Evolutionary conservation across 2,888 invertebrate species (phyloP).

Genomic region (Leptopilina drosophilae): DNA sequence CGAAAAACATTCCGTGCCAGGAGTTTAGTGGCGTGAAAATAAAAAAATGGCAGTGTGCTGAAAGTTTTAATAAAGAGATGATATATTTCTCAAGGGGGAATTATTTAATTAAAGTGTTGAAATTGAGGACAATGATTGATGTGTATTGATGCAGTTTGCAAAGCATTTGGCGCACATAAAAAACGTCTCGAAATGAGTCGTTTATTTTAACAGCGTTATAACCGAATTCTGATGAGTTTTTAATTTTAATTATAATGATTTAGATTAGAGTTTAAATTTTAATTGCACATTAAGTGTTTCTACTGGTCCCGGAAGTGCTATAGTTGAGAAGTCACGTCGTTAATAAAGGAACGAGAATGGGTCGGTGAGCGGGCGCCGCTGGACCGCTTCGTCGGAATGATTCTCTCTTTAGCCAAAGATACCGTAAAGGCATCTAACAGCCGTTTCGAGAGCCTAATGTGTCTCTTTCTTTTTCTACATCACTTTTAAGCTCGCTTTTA

Average conservation of each 20-base stretch:
- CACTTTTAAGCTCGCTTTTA: not conserved
- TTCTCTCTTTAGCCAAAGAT: conserved; percentile 69
- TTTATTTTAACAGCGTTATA: not conserved
- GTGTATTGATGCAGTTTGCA: too few species aligned
- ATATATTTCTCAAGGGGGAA: too few species aligned
- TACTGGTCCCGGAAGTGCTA: conserved; percentile 44
- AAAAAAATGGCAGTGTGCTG: too few species aligned
- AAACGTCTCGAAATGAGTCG: not conserved
- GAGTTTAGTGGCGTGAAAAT: too few species aligned
- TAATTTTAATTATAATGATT: not conserved
- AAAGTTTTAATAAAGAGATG: too few species aligned
- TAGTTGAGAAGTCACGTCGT: conserved; percentile 38
- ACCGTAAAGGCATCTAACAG: conserved; percentile 62
- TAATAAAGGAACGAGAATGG: conserved; percentile 42
- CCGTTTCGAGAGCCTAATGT: conserved; percentile 52
- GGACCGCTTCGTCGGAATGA: conserved; percentile 57
- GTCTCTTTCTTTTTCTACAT: conserved; percentile 50
- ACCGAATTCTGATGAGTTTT: not conserved
- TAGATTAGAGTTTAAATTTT: conserved; percentile 26
- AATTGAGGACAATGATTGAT: too few species aligned
- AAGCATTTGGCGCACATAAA: too few species aligned
- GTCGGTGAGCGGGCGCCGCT: conserved; percentile 46
- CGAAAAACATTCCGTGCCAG: too few species aligned
- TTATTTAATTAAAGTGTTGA: not conserved
- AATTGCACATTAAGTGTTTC: conserved; percentile 15